Evolutionary conservation across 2,888 invertebrate species (phyloP).

Genomic region (Drosophila heteroneura): DNA sequence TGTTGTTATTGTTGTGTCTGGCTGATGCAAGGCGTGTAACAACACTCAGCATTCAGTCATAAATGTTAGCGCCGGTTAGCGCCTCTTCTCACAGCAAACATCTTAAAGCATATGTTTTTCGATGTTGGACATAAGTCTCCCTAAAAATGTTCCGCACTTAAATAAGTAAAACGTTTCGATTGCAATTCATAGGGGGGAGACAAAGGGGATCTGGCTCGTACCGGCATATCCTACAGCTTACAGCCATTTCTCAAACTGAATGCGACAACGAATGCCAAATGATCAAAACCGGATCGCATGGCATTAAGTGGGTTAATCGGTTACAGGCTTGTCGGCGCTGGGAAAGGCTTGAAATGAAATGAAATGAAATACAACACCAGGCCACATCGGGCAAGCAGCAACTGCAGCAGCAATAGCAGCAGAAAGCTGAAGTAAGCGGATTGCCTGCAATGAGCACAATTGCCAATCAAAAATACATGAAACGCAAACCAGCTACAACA

Average conservation of each 20-base stretch:
- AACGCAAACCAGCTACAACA: slow-evolving; percentile 24
- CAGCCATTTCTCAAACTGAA: slow-evolving; percentile 45
- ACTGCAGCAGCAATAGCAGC: slow-evolving; percentile 23
- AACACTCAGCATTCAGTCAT: slow-evolving; percentile 21
- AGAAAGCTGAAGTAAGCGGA: slow-evolving; percentile 48
- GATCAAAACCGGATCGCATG: slow-evolving; percentile 53
- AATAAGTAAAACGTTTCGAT: background rate
- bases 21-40: slow-evolving; percentile 36
- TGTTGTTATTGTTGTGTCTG: background rate
- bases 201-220: background rate
- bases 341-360: slow-evolving; percentile 58
- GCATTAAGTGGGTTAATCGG: slow-evolving; percentile 73
- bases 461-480: slow-evolving; percentile 66
- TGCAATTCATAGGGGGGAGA: no score
- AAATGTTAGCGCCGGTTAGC: slow-evolving; percentile 49
- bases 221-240: slow-evolving; percentile 48
- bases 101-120: slow-evolving; percentile 8
- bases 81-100: slow-evolving; percentile 20
- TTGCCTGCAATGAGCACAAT: slow-evolving; percentile 57
- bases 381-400: slow-evolving; percentile 29
- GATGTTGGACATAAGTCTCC: background rate
- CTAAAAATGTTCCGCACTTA: background rate
- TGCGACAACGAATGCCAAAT: slow-evolving; percentile 31
- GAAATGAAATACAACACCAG: slow-evolving; percentile 39
- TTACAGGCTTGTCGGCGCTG: slow-evolving; percentile 57